These are phyloP conservation scores for Plagiodera versicolora DNA, from an alignment of 2,888 invertebrate genomes.

Conservation along the genomic window DNA sequence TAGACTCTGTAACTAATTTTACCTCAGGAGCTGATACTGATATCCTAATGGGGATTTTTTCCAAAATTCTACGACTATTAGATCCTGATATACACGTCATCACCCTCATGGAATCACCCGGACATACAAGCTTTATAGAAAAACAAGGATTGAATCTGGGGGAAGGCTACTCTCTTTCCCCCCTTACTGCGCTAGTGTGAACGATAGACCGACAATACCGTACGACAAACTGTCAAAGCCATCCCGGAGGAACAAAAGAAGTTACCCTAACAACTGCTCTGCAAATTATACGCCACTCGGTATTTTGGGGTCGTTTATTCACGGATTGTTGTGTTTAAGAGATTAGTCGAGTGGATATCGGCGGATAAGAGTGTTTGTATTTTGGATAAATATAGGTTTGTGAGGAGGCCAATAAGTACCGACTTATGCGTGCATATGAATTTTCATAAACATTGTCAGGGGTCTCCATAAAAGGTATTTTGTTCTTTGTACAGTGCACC, in stretches of 20 bases:
- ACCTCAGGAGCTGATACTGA: too few relatives aligned
- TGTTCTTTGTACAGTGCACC: too few relatives aligned
- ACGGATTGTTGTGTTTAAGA: conserved; percentile 28
- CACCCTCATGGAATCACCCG: too few relatives aligned
- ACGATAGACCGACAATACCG: conserved; percentile 12
- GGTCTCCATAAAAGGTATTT: too few relatives aligned
- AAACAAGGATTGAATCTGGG: too few relatives aligned
- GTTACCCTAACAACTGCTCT: conserved; percentile 56
- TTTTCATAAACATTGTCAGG: neutral
- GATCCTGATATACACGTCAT: too few relatives aligned
- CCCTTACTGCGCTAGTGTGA: conserved; percentile 12
- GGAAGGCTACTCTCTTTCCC: too few relatives aligned
- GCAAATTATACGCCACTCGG: conserved; percentile 50
- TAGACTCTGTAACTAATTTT: too few relatives aligned
- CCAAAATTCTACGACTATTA: too few relatives aligned
- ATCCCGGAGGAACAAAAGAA: conserved; percentile 47
- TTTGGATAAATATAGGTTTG: conserved; percentile 14
- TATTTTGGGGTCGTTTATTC: conserved; percentile 42
- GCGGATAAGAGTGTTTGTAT: conserved; percentile 8
- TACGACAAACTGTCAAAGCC: conserved; percentile 53
- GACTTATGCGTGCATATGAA: neutral
- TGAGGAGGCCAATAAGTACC: conserved; percentile 11
- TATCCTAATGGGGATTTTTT: too few relatives aligned
- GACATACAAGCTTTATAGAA: too few relatives aligned
- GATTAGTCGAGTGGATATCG: conserved; percentile 30